phyloP scores from a whole-genome alignment of 1,140 invertebrate species.

The Microvelia longipes region DNA sequence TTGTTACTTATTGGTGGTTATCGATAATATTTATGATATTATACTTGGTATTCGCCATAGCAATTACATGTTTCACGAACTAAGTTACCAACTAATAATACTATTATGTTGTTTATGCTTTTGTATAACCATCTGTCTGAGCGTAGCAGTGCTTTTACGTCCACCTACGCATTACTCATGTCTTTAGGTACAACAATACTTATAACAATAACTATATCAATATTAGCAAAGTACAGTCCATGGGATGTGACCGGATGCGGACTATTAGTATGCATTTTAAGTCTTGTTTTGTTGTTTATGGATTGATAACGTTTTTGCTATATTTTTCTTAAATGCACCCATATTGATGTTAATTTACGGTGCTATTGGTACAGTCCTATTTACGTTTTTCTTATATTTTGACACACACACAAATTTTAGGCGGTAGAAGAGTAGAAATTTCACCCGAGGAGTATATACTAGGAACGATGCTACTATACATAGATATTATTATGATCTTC shows the following conservation, averaged over 20 bases:
- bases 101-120: background rate
- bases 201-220: background rate
- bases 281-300: background rate
- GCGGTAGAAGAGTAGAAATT: conserved; percentile 43
- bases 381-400: conserved; percentile 41
- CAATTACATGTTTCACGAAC: background rate
- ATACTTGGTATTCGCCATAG: background rate
- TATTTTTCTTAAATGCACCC: background rate
- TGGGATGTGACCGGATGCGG: background rate
- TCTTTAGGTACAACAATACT: background rate
- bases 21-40: background rate
- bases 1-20: background rate
- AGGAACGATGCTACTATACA: conserved; percentile 43
- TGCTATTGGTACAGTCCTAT: conserved; percentile 4
- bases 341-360: background rate
- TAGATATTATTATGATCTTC: conserved; percentile 49
- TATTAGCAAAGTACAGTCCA: background rate
- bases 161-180: background rate
- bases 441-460: conserved; percentile 47
- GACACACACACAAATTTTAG: conserved; percentile 53
- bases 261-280: background rate
- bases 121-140: background rate
- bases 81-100: background rate
- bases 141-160: background rate
- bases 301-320: background rate